A percentile compares a stretch with the other conserved stretches of the same genome.
phyloP scores from a whole-genome alignment of 2,113 vertebrate species.

The Rhineura floridana region DNA sequence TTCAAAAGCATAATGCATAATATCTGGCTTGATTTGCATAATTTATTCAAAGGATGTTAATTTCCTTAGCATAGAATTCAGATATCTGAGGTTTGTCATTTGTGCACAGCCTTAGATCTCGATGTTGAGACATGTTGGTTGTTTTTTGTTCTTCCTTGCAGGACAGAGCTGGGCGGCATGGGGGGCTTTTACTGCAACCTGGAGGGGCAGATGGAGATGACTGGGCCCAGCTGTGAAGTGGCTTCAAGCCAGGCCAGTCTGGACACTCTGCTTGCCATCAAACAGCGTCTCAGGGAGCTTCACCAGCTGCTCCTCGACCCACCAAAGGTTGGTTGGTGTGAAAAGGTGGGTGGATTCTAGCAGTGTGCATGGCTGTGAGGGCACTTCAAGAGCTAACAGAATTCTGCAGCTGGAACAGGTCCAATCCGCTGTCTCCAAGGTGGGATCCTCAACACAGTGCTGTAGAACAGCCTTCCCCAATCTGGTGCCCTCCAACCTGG shows the following conservation, averaged over 20 bases:
- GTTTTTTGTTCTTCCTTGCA: conserved; percentile 5
- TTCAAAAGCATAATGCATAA: background rate
- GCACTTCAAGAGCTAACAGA: background rate
- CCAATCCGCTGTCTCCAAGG: background rate
- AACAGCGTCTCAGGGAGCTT: conserved; percentile 65
- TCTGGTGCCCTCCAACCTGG: too few relatives aligned
- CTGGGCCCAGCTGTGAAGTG: conserved; percentile 46
- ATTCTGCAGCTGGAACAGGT: background rate
- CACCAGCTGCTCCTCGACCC: conserved; percentile 74
- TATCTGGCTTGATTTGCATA: background rate
- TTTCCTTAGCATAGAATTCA: background rate
- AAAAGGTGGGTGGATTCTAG: background rate
- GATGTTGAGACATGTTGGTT: background rate
- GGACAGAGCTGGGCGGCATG: conserved; percentile 62
- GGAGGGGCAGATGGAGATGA: conserved; percentile 73
- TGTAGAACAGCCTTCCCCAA: background rate
- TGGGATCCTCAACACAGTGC: background rate
- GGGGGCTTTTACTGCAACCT: conserved; percentile 72
- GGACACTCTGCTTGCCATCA: conserved; percentile 68
- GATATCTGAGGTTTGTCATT: background rate
- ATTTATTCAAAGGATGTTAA: background rate
- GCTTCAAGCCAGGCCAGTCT: conserved; percentile 44
- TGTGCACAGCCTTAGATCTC: background rate
- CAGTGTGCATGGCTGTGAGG: background rate
- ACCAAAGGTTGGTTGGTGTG: conserved; percentile 60